Base-by-base conservation (phyloP, 2,797 vertebrate species). In the Enoplosus armatus region DNA sequence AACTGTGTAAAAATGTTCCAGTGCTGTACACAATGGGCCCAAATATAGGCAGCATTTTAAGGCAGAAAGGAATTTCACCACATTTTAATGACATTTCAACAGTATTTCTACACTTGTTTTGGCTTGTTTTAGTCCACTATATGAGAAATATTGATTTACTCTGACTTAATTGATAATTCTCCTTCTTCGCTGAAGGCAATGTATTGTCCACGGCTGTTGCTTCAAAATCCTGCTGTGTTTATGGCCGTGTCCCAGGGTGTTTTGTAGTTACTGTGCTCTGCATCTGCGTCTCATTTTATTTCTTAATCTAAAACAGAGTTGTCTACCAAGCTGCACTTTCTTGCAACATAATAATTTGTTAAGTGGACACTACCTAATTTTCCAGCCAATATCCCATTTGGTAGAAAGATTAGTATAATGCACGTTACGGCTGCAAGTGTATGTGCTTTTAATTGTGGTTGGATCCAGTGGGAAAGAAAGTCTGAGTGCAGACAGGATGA, bases 361-460 rank as follows among this genome's bases (percentile, higher is more conserved):
- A 68, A 75, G 39, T 69, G 60, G 66, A 71, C 39, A n/a, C 51
- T 69, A 41, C 47, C 53, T 75, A 26, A 76, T 81, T 83, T 87
- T 56, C 58, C 27, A 60, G 62, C 71, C 68, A 84, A 66, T 71
- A 75, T 84, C 59, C 68, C 39, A 71, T 78, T 82, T 69, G 35
- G 33, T 67, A 39, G 67, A 70, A 37, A 47, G 54, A 82, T 68
- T 48, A 82, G 10, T 33, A 45, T 54, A 60, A 72, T 75, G 65
- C 54, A 65, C 2, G 41, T 55, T 58, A 58, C 37, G 3, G 50
- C 39, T 69, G 51, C 24, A 68, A 84, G 37, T 60, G 39, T 51
- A 14, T 66, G 15, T 75, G 70, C 53, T 82, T 84, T 81, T 83
- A 85, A 82, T 66, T 80, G 73, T 73, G 67, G 53, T 55, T 31